phyloP scores from a whole-genome alignment of 2,113 vertebrate genomes.

The Terrapene triunguis region DNA sequence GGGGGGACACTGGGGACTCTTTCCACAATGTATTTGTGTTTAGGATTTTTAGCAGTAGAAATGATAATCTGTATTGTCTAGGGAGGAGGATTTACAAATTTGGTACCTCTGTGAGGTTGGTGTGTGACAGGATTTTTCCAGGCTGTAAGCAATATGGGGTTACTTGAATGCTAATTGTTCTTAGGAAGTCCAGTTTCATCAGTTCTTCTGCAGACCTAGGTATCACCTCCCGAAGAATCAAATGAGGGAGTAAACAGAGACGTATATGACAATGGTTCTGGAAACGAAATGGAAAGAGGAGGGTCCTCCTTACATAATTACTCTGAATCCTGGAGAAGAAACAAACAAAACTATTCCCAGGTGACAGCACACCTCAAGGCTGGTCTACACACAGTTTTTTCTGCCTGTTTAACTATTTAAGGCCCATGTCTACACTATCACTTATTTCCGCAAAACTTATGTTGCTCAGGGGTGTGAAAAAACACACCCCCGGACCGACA shows the following conservation, averaged over 20 bases:
- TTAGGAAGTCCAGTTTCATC: background rate
- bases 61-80: background rate
- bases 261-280: fast-evolving
- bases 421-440: too few species aligned
- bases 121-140: background rate
- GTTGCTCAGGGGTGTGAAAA: too few species aligned
- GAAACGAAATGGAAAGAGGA: background rate
- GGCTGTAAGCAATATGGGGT: background rate
- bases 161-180: background rate
- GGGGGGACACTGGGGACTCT: background rate
- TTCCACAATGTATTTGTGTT: background rate
- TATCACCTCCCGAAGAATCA: background rate
- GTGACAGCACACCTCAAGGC: background rate
- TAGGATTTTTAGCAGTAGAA: background rate
- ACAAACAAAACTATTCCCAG: background rate
- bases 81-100: fast-evolving
- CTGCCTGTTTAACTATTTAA: too few species aligned
- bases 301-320: background rate
- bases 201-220: fast-evolving
- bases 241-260: background rate
- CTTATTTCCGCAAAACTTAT: too few species aligned
- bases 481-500: too few species aligned
- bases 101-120: background rate
- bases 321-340: background rate
- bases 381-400: background rate